Evolutionary conservation across 1,140 invertebrate genomes (phyloP), one percentile per base, ranked within the genome.

Genomic region (Octopus bimaculoides): DNA sequence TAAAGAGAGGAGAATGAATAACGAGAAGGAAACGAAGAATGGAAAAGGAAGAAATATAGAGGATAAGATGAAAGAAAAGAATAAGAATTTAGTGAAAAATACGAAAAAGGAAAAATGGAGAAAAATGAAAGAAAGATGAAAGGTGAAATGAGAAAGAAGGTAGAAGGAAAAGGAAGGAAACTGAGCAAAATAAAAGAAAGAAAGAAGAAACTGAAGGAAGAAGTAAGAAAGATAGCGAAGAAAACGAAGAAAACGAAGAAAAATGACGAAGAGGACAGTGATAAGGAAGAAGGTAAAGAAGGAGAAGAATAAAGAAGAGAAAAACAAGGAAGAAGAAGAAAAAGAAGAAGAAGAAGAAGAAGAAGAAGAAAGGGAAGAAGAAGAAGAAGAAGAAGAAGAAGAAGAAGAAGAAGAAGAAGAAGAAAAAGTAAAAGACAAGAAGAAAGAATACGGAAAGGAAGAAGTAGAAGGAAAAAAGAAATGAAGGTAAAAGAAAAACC

Each of bases 191-290:
- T 12, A 73, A 73, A 78, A 9, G 17, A 69, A 61, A 78, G n/a
- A 26, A 78, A 66, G 77, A 78, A 78, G 77, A 61, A 78, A 53
- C 9, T 8, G 20, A 69, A 61, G n/a, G 66, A 61, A 26, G 66
- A 78, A 53, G 20, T 20, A 26, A 61, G 26, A 4, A 61, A 78
- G 56, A 26, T n/a, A 26, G 66, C 61, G 77, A 66, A 78, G 54
- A 66, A 0, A 17, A 78, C 5, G 77, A 78, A 61, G 55, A 78
- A 78, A 53, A 5, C 5, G 56, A 69, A 61, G 56, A 14, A 78
- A 26, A 78, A 56, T 5, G n/a, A 66, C 17, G 69, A 66, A 26
- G 41, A 69, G 10, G 69, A 52, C 17, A 56, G 9, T 5, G 69
- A 69, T 20, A 61, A 17, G 56, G 56, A 66, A n/a, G 20, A 78